phyloP scores from a whole-genome alignment of 2,888 invertebrate species.

The Oxystoma pomonae region DNA sequence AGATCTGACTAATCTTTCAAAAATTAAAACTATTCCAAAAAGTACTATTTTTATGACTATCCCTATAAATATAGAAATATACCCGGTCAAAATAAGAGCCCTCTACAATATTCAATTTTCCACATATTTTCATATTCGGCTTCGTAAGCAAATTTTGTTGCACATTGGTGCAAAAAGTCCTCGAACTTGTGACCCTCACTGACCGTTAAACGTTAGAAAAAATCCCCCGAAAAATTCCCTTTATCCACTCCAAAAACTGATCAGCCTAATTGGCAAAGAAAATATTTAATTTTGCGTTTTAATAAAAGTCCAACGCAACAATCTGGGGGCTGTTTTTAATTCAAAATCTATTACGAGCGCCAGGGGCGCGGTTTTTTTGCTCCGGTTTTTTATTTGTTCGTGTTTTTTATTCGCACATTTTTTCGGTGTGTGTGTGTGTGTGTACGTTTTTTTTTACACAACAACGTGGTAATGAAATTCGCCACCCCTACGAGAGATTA shows the following conservation, averaged over 20 bases:
- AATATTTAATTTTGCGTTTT: conserved; percentile 36
- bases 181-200: too few relatives aligned
- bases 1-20: too few relatives aligned
- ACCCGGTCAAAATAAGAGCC: too few relatives aligned
- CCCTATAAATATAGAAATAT: too few relatives aligned
- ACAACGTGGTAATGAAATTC: background rate
- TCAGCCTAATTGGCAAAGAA: conserved; percentile 32
- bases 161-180: too few relatives aligned
- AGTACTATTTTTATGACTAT: too few relatives aligned
- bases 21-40: too few relatives aligned
- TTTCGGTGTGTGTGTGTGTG: background rate
- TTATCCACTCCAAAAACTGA: conserved; percentile 10
- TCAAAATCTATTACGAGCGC: conserved; percentile 29
- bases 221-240: background rate
- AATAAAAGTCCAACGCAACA: conserved; percentile 27
- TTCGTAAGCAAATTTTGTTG: too few relatives aligned
- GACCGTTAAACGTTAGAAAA: background rate
- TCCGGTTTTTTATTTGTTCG: background rate
- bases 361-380: background rate
- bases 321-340: conserved; percentile 32
- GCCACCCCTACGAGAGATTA: background rate
- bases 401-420: background rate
- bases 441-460: background rate
- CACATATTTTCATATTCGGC: too few relatives aligned
- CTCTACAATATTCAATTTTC: too few relatives aligned